phyloP scores from a whole-genome alignment of 2,797 vertebrate species.

The Podarcis lilfordi region DNA sequence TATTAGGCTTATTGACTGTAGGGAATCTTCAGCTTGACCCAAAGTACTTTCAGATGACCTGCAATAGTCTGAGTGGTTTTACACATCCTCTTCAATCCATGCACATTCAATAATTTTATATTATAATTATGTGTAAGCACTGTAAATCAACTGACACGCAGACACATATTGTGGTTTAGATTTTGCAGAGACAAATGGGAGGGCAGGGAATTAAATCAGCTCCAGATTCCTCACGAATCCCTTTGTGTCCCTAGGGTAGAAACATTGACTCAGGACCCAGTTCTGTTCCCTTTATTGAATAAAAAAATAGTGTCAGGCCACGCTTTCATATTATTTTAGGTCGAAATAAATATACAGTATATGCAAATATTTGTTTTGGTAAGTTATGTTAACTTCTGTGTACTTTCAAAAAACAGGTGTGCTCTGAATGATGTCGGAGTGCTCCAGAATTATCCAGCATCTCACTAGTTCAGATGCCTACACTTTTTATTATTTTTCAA shows the following conservation, averaged over 20 bases:
- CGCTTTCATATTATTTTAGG: background rate
- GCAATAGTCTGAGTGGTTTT: conserved; percentile 54
- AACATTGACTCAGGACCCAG: conserved; percentile 57
- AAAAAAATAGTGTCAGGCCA: background rate
- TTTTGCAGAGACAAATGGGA: conserved; percentile 29
- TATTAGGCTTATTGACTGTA: conserved; percentile 23
- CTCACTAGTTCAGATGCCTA: background rate
- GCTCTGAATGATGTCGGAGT: background rate
- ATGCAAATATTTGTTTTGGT: conserved; percentile 31
- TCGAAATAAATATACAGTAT: conserved; percentile 58
- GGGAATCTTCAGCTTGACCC: conserved; percentile 38
- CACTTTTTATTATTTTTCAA: background rate
- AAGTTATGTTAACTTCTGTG: background rate
- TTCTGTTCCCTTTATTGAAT: background rate
- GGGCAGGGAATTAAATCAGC: conserved; percentile 55
- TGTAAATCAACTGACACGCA: conserved; percentile 65
- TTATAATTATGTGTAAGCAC: conserved; percentile 57
- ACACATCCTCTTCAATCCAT: conserved; percentile 42
- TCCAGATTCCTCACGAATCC: conserved; percentile 59
- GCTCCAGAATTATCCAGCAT: accelerated
- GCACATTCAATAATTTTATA: conserved; percentile 58
- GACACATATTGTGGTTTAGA: conserved; percentile 47
- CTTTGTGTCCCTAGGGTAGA: conserved; percentile 41
- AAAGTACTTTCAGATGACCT: conserved; percentile 49
- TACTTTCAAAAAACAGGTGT: background rate